Evolutionary conservation across 2,888 invertebrate genomes (phyloP), one percentile per base, ranked within the genome.

Genomic region (Philopedon plagiatum): DNA sequence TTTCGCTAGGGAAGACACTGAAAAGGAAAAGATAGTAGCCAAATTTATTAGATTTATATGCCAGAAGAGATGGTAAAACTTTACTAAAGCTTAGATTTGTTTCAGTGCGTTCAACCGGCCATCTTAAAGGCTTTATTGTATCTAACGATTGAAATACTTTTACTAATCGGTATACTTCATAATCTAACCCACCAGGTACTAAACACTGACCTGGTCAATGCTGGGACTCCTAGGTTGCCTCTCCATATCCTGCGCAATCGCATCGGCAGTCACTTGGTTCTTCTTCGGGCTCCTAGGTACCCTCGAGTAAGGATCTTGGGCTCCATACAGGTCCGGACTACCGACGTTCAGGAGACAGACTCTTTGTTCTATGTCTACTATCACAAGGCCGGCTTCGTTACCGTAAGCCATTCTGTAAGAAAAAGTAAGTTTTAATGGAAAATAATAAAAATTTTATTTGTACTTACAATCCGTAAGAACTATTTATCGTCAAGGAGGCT

Each of bases 391-490:
- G 81, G 94, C 93, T 87, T 98, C 98, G 85, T 96, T 98, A 82
- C 98, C 98, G 89, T 97, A 98, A 82, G 97, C 96, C 92, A 99
- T 91, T 85, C 98, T 98, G 87, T 5, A 75, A 54, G 15, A 46
- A 11, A 44, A 44, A 9, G 5, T 19, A 44, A 19, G 8, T 7
- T 8, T 44, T 44, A 19, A 19, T 19, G 19, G 4, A 18, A 18
- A n/a, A n/a, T n/a, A n/a, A n/a, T n/a, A n/a, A n/a, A n/a, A n/a
- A n/a, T n/a, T n/a, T n/a, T n/a, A n/a, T n/a, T n/a, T n/a, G n/a
- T 79, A 92, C 96, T 93, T 88, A 98, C 98, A 99, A 90, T 87
- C 98, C 98, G 87, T 97, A 98, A 70, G 95, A 95, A 80, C 98
- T 97, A 88, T 98, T 98, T 86, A 99, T 90, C 81, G 95, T 93